Percentiles rank a stretch among this genome's conserved stretches.
These are phyloP conservation scores for Frankliniella fusca DNA, from an alignment of 2,888 invertebrate genomes.

Conservation along the genomic window DNA sequence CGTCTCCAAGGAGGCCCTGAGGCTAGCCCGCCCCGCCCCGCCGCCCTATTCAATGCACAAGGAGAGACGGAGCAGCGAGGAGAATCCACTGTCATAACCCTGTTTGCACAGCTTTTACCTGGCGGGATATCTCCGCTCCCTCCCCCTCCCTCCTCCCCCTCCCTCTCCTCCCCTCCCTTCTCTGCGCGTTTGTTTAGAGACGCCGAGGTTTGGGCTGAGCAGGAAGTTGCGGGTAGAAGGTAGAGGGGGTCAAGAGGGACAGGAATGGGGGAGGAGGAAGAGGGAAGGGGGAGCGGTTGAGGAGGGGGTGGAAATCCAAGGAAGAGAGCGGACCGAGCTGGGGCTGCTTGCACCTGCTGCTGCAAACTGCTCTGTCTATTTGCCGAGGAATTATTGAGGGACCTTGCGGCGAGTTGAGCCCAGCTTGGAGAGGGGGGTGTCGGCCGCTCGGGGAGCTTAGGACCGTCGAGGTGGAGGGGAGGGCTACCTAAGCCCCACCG, in stretches of 20 bases:
- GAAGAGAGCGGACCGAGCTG: neutral
- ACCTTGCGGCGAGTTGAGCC: neutral
- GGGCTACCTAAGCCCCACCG: too few relatives aligned
- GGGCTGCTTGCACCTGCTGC: neutral
- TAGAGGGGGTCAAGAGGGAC: neutral
- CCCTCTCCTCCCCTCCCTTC: too few relatives aligned
- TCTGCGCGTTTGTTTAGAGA: too few relatives aligned
- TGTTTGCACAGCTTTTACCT: constrained; percentile 13
- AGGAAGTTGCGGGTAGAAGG: neutral
- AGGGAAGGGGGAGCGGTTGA: neutral
- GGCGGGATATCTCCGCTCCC: neutral
- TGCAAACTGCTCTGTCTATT: constrained; percentile 12
- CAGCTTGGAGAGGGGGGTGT: neutral
- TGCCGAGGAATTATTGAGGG: constrained; percentile 19
- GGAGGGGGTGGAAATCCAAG: neutral
- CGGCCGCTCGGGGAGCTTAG: neutral
- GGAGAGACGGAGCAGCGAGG: neutral
- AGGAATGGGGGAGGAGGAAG: neutral
- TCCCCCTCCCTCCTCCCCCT: too few relatives aligned
- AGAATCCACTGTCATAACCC: neutral
- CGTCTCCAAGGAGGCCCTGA: neutral
- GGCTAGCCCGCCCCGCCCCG: neutral
- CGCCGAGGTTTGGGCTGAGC: neutral
- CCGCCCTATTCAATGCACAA: too few relatives aligned
- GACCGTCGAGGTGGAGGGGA: neutral